A percentile compares a stretch with the other conserved stretches of the same genome.
Evolutionary conservation across 1,140 invertebrate genomes (phyloP).

Genomic region (Leptinotarsa undecemlineata): DNA sequence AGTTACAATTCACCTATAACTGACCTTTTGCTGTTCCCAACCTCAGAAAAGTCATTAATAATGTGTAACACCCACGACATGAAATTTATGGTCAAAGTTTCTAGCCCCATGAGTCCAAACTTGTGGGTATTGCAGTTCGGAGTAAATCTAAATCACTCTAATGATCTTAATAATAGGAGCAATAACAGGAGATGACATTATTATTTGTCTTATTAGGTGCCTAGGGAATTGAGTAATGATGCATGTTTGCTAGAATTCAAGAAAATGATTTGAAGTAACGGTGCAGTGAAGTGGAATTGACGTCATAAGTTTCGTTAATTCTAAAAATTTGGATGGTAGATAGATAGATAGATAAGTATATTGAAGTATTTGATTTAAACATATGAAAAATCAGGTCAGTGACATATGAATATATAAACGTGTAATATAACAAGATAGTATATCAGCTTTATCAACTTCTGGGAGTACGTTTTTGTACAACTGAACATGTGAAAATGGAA

Average conservation of each 20-base stretch:
- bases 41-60: constrained; percentile 19
- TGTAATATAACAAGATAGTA: too few relatives aligned
- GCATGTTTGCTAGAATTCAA: not conserved
- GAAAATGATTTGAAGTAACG: too few relatives aligned
- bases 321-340: too few relatives aligned
- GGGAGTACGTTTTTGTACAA: too few relatives aligned
- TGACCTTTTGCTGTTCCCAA: constrained; percentile 16
- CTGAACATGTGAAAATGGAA: too few relatives aligned
- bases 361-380: too few relatives aligned
- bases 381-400: too few relatives aligned
- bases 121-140: constrained; percentile 11
- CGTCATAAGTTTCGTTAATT: too few relatives aligned
- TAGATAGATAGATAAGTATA: too few relatives aligned
- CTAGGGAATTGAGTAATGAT: not conserved
- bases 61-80: constrained; percentile 19
- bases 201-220: not conserved
- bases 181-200: constrained; percentile 7
- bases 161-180: constrained; percentile 22
- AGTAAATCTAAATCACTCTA: constrained; percentile 23
- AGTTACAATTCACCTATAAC: constrained; percentile 13
- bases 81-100: constrained; percentile 23
- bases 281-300: too few relatives aligned
- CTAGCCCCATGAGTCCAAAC: constrained; percentile 7
- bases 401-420: too few relatives aligned
- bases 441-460: too few relatives aligned